Conservation (phyloP, 92 coral and sea anemone species). For the Phenganax marumi region DNA sequence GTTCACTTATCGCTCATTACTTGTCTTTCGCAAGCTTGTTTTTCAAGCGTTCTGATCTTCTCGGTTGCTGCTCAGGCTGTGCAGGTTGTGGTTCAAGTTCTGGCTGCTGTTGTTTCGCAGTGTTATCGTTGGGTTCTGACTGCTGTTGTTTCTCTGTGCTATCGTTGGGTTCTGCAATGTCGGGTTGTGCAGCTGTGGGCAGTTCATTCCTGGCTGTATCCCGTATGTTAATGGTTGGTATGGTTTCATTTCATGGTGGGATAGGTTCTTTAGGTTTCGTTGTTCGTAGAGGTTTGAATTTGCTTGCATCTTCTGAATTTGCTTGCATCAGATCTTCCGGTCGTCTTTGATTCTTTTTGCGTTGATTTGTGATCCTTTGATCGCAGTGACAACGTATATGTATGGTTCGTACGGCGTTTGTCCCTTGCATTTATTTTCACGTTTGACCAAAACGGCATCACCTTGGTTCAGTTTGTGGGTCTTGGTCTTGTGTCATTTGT, state of each 20-base stretch:
- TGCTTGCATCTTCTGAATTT: slow-evolving; percentile 62
- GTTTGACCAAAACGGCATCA: slow-evolving; percentile 18
- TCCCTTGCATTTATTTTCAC: slow-evolving; percentile 16
- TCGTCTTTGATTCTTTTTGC: slow-evolving; percentile 10
- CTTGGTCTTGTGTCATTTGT: neutral
- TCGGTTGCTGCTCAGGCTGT: neutral
- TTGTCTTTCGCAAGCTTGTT: neutral
- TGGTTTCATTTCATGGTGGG: neutral
- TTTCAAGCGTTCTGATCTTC: slow-evolving; percentile 5
- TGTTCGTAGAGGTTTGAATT: slow-evolving; percentile 52
- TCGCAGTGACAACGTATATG: neutral
- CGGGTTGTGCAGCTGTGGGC: neutral
- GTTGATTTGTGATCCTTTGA: slow-evolving; percentile 19
- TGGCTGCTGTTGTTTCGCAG: neutral
- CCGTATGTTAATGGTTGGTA: neutral
- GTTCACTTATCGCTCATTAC: neutral
- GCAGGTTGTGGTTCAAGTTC: neutral
- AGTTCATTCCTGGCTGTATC: neutral
- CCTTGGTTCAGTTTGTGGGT: neutral
- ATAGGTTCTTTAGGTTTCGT: slow-evolving; percentile 31
- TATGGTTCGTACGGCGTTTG: slow-evolving; percentile 36
- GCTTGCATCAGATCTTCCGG: slow-evolving; percentile 44
- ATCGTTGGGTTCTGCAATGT: neutral
- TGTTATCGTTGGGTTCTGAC: neutral
- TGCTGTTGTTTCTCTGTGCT: too few relatives aligned